phyloP scores from a whole-genome alignment of 2,797 vertebrate species.

The Ceryle rudis region DNA sequence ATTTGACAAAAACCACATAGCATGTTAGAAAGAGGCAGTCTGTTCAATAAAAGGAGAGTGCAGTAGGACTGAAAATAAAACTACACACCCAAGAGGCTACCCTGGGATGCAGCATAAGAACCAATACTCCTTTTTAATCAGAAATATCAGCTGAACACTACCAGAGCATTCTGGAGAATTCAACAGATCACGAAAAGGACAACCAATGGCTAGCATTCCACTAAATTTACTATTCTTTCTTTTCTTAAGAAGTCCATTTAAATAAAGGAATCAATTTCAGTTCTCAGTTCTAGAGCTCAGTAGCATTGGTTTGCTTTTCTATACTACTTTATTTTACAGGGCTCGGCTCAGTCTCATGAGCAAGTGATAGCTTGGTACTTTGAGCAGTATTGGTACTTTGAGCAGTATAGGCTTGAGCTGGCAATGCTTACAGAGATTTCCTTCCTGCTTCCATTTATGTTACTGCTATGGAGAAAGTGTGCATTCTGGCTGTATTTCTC shows the following conservation, averaged over 20 bases:
- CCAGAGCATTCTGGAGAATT: background rate
- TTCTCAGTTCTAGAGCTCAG: background rate
- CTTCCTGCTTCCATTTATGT: background rate
- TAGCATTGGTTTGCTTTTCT: background rate
- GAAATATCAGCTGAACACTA: background rate
- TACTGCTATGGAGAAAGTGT: background rate
- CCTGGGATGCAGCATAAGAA: background rate
- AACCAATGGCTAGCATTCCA: background rate
- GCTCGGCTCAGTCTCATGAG: background rate
- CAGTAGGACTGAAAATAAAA: constrained; percentile 3
- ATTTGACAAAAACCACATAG: background rate
- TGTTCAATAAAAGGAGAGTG: background rate
- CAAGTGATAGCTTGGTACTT: background rate
- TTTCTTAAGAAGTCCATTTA: background rate
- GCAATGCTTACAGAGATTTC: background rate
- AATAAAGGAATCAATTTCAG: background rate
- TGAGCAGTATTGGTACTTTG: background rate
- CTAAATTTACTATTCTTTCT: background rate
- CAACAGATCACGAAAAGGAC: background rate
- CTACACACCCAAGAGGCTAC: background rate
- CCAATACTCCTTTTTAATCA: background rate
- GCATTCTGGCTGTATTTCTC: background rate
- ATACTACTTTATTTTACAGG: background rate
- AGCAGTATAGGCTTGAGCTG: background rate
- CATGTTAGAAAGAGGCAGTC: background rate